Conservation (phyloP, 2,888 invertebrate species). For the Pyralis farinalis region DNA sequence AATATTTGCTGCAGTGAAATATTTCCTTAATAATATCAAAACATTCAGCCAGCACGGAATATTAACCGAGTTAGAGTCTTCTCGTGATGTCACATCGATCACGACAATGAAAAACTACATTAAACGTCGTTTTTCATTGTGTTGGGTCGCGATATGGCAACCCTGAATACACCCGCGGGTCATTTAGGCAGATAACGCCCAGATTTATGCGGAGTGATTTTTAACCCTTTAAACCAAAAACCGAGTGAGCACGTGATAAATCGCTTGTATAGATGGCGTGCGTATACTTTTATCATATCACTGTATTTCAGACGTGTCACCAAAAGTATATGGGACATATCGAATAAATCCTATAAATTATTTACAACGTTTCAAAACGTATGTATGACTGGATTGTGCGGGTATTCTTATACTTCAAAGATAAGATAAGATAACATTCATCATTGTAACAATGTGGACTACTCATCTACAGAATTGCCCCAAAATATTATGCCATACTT, state of each 20-base stretch:
- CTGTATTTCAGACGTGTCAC: background rate
- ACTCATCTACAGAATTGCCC: no score
- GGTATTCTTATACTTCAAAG: no score
- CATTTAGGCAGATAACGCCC: slow-evolving; percentile 65
- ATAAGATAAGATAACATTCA: no score
- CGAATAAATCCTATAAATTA: no score
- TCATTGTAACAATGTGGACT: no score
- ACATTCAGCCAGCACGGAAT: no score
- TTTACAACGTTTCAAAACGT: no score
- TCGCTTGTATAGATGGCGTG: slow-evolving; percentile 27
- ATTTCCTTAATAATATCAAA: no score
- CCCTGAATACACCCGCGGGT: slow-evolving; percentile 48
- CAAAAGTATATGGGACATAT: no score
- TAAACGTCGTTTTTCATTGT: slow-evolving; percentile 24
- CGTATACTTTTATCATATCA: background rate
- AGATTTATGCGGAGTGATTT: slow-evolving; percentile 75
- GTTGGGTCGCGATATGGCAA: slow-evolving; percentile 16
- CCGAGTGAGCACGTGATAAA: slow-evolving; percentile 46
- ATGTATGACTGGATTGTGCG: no score
- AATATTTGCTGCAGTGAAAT: no score
- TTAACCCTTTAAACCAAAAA: slow-evolving; percentile 63
- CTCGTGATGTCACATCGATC: slow-evolving; percentile 41
- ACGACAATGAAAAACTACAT: slow-evolving; percentile 33
- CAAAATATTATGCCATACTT: no score
- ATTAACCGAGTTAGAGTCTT: slow-evolving; percentile 11